phyloP scores from a whole-genome alignment of 2,888 invertebrate species.

The Patella depressa region DNA sequence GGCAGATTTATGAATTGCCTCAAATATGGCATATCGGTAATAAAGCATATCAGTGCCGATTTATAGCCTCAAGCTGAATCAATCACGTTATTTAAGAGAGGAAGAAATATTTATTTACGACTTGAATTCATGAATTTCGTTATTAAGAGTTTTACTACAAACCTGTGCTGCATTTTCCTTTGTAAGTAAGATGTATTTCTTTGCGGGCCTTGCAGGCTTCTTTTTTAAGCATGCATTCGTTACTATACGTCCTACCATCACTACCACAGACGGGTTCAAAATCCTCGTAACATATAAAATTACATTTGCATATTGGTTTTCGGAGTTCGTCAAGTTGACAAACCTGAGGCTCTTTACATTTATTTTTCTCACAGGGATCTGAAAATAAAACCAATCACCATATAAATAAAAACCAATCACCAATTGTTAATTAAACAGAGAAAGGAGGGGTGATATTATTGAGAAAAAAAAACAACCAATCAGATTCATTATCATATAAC shows the following conservation, averaged over 20 bases:
- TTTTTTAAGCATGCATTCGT: conserved; percentile 91
- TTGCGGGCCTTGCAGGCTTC: conserved; percentile 86
- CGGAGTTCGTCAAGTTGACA: conserved; percentile 87
- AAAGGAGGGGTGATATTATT: neutral
- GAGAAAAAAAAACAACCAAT: too few species aligned
- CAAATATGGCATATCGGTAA: too few species aligned
- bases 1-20: too few species aligned
- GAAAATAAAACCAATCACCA: conserved; percentile 57
- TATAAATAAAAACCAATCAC: neutral
- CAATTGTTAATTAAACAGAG: neutral
- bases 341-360: conserved; percentile 84
- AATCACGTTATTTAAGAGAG: too few species aligned
- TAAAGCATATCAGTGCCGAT: too few species aligned
- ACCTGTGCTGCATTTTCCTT: conserved; percentile 85
- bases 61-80: too few species aligned
- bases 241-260: conserved; percentile 92
- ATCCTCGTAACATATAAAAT: conserved; percentile 75
- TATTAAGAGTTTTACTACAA: conserved; percentile 13
- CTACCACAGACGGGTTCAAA: conserved; percentile 89
- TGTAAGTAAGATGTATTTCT: conserved; percentile 81
- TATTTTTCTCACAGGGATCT: conserved; percentile 88
- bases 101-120: too few species aligned
- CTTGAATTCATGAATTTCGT: too few species aligned
- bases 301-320: conserved; percentile 85
- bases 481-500: too few species aligned